These are phyloP conservation scores for Chaenocephalus aceratus DNA, from an alignment of 2,113 vertebrate genomes.

Conservation along the genomic window DNA sequence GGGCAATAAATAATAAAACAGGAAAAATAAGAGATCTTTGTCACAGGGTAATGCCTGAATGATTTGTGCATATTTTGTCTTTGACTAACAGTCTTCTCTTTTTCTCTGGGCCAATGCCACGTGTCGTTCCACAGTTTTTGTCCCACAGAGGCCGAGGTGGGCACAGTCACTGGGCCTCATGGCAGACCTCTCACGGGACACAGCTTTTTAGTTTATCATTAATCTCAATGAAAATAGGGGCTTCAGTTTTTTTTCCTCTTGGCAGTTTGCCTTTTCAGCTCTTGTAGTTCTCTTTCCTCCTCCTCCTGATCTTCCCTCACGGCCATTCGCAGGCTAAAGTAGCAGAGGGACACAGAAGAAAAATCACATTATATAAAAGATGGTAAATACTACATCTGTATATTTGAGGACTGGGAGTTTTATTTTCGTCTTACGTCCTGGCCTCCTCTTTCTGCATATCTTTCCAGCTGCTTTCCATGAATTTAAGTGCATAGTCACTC, in stretches of 20 bases:
- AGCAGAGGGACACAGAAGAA: slow-evolving; percentile 2
- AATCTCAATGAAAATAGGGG: background rate
- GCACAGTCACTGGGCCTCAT: slow-evolving; percentile 30
- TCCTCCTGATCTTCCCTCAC: slow-evolving; percentile 93
- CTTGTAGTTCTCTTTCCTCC: slow-evolving; percentile 88
- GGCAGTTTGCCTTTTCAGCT: slow-evolving; percentile 82
- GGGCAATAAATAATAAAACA: slow-evolving; percentile 76
- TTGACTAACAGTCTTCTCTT: slow-evolving; percentile 55
- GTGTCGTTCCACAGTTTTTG: slow-evolving; percentile 64
- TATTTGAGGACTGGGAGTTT: background rate
- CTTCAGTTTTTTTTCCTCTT: slow-evolving; percentile 88
- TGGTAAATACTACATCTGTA: background rate
- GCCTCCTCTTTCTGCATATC: slow-evolving; percentile 98
- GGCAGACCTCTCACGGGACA: slow-evolving; percentile 6
- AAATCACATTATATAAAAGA: background rate
- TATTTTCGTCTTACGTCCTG: slow-evolving; percentile 86
- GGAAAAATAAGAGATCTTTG: slow-evolving; percentile 6
- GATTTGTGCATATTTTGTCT: slow-evolving; percentile 45
- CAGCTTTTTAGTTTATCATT: background rate
- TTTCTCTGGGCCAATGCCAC: slow-evolving; percentile 59
- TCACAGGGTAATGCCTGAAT: slow-evolving; percentile 21
- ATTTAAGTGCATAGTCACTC: slow-evolving; percentile 97
- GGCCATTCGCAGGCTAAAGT: slow-evolving; percentile 88
- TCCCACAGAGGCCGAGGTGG: slow-evolving; percentile 41
- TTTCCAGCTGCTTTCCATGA: slow-evolving; percentile 98